A percentile compares a stretch with the other conserved stretches of the same genome.
Evolutionary conservation across 2,888 invertebrate species (phyloP).

Genomic region (Baccha elongata): DNA sequence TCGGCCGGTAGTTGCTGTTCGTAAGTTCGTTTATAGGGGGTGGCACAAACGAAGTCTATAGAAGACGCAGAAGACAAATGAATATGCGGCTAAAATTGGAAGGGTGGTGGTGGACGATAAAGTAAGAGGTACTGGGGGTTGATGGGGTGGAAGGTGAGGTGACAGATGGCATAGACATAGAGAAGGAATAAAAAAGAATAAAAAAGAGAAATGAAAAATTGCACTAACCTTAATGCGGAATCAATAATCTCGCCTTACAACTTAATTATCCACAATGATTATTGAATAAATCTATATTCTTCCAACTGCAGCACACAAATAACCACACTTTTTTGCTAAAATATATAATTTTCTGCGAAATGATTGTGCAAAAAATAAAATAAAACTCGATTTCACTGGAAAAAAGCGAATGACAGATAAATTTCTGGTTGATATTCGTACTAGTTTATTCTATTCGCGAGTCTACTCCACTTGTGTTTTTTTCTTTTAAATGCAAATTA

Average conservation of each 20-base stretch:
- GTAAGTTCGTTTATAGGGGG: slow-evolving; percentile 32
- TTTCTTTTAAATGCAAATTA: slow-evolving; percentile 60
- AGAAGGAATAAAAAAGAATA: slow-evolving; percentile 8
- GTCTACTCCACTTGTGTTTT: neutral
- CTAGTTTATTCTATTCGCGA: slow-evolving; percentile 2
- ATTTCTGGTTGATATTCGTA: slow-evolving; percentile 12
- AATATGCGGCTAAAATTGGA: slow-evolving; percentile 54
- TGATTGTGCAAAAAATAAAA: slow-evolving; percentile 26
- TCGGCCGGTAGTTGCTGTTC: neutral
- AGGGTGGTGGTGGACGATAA: slow-evolving; percentile 38
- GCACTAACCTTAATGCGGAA: slow-evolving; percentile 72
- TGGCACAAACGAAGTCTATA: slow-evolving; percentile 22
- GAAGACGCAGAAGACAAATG: slow-evolving; percentile 23
- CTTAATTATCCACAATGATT: slow-evolving; percentile 39
- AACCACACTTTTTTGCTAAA: neutral
- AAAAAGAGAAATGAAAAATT: slow-evolving; percentile 44
- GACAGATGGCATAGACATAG: slow-evolving; percentile 46
- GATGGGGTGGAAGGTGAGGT: slow-evolving; percentile 33
- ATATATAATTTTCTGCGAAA: slow-evolving; percentile 10
- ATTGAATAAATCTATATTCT: slow-evolving; percentile 23
- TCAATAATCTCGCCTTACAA: slow-evolving; percentile 60
- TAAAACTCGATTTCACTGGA: slow-evolving; percentile 19
- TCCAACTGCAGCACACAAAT: slow-evolving; percentile 19
- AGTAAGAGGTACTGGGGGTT: slow-evolving; percentile 22
- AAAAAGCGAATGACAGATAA: slow-evolving; percentile 23